Evolutionary conservation across 2,113 vertebrate species (phyloP).

Genomic region (Pelusios castaneus): DNA sequence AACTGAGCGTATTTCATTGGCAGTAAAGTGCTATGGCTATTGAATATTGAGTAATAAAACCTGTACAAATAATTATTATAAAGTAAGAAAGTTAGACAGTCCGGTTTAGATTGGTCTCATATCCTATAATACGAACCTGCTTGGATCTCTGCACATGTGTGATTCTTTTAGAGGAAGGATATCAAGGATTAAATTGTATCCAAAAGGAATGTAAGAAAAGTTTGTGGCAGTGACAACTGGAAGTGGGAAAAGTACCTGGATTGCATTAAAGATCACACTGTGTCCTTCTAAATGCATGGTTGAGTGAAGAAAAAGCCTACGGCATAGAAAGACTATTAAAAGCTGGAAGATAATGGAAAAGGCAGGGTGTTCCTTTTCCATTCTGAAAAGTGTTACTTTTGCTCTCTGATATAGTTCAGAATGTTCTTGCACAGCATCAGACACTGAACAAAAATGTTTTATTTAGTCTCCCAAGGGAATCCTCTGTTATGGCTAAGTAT

Average conservation of each 20-base stretch:
- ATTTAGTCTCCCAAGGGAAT: slow-evolving; percentile 21
- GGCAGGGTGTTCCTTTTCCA: neutral
- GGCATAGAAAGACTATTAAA: neutral
- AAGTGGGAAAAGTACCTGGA: neutral
- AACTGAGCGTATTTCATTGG: neutral
- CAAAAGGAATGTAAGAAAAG: neutral
- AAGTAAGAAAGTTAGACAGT: neutral
- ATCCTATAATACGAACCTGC: neutral
- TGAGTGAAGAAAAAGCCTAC: neutral
- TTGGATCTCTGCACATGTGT: neutral
- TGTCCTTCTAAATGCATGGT: neutral
- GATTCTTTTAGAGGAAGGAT: slow-evolving; percentile 21
- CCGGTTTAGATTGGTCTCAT: neutral
- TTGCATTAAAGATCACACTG: neutral
- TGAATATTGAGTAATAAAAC: neutral
- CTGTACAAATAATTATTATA: neutral
- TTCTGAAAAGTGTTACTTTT: neutral
- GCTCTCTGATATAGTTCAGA: neutral
- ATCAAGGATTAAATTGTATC: neutral
- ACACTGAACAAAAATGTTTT: slow-evolving; percentile 32
- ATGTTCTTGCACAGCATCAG: neutral
- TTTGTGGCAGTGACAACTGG: slow-evolving; percentile 9
- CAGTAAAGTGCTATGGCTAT: neutral
- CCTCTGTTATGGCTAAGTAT: neutral
- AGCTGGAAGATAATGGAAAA: neutral